Evolutionary conservation across 2,797 vertebrate species (phyloP).

Genomic region (Acipenser transmontanus): DNA sequence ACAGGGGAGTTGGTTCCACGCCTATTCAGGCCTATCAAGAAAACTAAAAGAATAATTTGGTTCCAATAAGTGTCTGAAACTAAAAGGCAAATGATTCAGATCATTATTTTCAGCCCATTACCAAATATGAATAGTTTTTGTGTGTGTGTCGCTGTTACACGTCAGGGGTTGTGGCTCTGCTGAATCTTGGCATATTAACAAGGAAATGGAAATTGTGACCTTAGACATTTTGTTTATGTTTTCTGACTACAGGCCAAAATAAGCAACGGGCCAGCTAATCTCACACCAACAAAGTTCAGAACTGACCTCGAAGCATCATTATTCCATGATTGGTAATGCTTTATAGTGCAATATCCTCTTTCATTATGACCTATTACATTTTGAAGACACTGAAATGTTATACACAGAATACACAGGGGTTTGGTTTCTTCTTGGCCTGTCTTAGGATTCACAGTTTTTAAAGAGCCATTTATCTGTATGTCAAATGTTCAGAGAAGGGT

Average conservation of each 20-base stretch:
- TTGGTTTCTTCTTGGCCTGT: too few species aligned
- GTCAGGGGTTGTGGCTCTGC: conserved; percentile 39
- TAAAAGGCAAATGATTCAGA: conserved; percentile 4
- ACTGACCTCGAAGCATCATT: not conserved
- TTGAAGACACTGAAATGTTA: not conserved
- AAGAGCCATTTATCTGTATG: too few species aligned
- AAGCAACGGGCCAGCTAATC: conserved; percentile 27
- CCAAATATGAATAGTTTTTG: conserved; percentile 55
- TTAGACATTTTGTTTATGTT: conserved; percentile 33
- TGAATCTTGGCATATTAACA: conserved; percentile 47
- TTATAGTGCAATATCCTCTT: not conserved
- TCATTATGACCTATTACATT: not conserved
- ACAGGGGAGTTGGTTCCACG: too few species aligned
- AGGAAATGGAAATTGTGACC: conserved; percentile 40
- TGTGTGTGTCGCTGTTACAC: conserved; percentile 28
- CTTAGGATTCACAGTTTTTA: too few species aligned
- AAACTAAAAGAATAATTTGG: too few species aligned
- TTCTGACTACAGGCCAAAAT: conserved; percentile 40
- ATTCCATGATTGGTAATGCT: conserved; percentile 8
- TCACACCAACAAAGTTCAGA: conserved; percentile 1
- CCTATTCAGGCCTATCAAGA: too few species aligned
- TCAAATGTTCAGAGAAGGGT: too few species aligned
- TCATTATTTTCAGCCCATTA: conserved; percentile 44
- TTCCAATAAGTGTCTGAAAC: too few species aligned
- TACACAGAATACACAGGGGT: too few species aligned